Conservation (phyloP, 2,113 vertebrate genomes). For the Panurus biarmicus region DNA sequence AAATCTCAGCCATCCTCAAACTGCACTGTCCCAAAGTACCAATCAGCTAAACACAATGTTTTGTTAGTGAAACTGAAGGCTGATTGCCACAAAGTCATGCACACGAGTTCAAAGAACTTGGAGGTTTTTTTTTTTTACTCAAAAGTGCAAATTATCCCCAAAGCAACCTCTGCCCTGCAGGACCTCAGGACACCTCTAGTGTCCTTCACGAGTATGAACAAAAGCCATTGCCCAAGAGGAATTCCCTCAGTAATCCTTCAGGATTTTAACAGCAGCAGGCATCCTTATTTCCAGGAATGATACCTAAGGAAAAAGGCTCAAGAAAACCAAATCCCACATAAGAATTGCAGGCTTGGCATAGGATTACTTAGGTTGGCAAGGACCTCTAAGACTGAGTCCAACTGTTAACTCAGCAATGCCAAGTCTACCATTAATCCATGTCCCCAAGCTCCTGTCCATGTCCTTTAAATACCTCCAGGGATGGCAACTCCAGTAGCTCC, state of each 20-base stretch:
- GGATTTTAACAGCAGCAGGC: not conserved
- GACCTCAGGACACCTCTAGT: not conserved
- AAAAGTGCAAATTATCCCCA: not conserved
- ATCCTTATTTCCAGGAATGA: not conserved
- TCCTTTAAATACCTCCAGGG: not conserved
- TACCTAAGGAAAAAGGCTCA: not conserved
- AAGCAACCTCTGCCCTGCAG: not conserved
- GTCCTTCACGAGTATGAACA: not conserved
- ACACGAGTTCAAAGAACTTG: fast-evolving
- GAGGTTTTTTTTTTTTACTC: not conserved
- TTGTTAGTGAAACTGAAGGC: not conserved
- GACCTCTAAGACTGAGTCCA: not conserved
- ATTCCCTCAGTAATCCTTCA: not conserved
- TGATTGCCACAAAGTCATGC: not conserved
- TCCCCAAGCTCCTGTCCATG: not conserved
- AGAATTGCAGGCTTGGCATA: not conserved
- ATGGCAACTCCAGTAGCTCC: not conserved
- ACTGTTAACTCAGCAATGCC: not conserved
- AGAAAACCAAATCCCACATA: not conserved
- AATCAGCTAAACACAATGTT: not conserved
- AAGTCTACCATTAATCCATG: not conserved
- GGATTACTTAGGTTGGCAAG: not conserved
- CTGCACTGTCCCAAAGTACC: not conserved
- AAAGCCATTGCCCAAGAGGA: not conserved
- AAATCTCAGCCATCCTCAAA: not conserved